These are phyloP conservation scores for Anastatus disparis DNA, from an alignment of 1,140 invertebrate genomes.

Conservation along the genomic window DNA sequence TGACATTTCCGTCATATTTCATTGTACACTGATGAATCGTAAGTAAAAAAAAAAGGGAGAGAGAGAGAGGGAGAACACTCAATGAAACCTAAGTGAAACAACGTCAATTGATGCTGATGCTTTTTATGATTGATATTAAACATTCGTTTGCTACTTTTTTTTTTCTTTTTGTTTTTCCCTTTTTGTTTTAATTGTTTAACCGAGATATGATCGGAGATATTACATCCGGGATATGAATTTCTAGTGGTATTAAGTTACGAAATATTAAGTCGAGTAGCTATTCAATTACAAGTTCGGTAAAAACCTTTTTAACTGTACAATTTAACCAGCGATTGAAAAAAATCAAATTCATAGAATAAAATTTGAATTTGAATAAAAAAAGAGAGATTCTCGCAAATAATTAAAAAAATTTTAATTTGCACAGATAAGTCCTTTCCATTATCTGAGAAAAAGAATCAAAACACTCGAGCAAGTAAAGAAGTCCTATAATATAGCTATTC, in stretches of 20 bases:
- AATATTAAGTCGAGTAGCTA: no score
- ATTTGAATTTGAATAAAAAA: no score
- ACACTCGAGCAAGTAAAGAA: conserved; percentile 10
- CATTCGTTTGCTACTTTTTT: background rate
- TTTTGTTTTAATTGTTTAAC: background rate
- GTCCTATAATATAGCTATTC: conserved; percentile 12
- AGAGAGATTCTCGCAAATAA: no score
- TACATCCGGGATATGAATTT: background rate
- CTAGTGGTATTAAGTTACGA: background rate
- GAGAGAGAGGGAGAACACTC: background rate
- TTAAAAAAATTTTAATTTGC: no score
- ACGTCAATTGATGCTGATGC: conserved; percentile 18
- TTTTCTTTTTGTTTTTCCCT: background rate
- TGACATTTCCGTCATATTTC: conserved; percentile 68
- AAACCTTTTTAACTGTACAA: no score
- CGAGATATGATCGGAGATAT: conserved; percentile 9
- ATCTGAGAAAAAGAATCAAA: background rate
- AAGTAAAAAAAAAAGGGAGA: conserved; percentile 44
- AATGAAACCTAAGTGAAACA: no score
- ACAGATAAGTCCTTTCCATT: no score
- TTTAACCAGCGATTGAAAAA: no score
- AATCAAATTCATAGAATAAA: no score
- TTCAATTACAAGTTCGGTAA: no score
- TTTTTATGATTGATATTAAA: background rate
- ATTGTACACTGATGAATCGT: conserved; percentile 60